phyloP scores from a whole-genome alignment of 37 sponge, comb jelly and placozoan genomes.

The Tethya wilhelma region DNA sequence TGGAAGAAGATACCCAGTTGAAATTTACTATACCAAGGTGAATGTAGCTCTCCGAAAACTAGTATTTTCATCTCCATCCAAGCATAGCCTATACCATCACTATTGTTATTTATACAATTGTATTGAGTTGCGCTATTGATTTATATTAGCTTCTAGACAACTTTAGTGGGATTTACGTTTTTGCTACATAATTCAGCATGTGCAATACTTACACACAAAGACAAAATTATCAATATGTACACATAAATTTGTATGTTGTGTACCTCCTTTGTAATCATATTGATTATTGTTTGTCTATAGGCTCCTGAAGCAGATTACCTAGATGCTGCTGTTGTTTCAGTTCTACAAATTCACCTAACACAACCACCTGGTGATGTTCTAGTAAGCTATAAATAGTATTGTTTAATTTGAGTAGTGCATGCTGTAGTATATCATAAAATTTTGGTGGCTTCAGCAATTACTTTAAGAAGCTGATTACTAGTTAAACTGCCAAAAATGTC shows the following conservation, averaged over 20 bases:
- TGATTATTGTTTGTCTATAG: slow-evolving; percentile 45
- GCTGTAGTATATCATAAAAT: not conserved
- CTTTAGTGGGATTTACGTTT: too few species aligned
- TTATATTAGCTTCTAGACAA: too few species aligned
- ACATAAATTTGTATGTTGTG: too few species aligned
- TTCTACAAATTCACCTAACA: slow-evolving; percentile 97
- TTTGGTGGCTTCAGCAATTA: too few species aligned
- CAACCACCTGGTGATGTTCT: slow-evolving; percentile 96
- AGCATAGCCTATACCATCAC: not conserved
- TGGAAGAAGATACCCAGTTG: slow-evolving; percentile 97
- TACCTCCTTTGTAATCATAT: too few species aligned
- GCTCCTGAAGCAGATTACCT: slow-evolving; percentile 99
- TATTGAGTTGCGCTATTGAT: not conserved
- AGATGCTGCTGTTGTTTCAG: slow-evolving; percentile 96
- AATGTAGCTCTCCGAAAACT: too few species aligned
- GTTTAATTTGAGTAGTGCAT: not conserved
- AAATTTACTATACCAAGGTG: slow-evolving; percentile 98
- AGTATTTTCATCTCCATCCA: too few species aligned
- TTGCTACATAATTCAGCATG: too few species aligned
- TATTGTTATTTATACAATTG: not conserved
- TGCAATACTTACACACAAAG: too few species aligned
- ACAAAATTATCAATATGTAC: too few species aligned
- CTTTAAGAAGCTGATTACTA: too few species aligned
- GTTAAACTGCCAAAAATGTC: too few species aligned
- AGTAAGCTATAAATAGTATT: slow-evolving; percentile 56